These are phyloP conservation scores for Leptopilina drosophilae DNA, from an alignment of 2,888 invertebrate species.

Conservation along the genomic window DNA sequence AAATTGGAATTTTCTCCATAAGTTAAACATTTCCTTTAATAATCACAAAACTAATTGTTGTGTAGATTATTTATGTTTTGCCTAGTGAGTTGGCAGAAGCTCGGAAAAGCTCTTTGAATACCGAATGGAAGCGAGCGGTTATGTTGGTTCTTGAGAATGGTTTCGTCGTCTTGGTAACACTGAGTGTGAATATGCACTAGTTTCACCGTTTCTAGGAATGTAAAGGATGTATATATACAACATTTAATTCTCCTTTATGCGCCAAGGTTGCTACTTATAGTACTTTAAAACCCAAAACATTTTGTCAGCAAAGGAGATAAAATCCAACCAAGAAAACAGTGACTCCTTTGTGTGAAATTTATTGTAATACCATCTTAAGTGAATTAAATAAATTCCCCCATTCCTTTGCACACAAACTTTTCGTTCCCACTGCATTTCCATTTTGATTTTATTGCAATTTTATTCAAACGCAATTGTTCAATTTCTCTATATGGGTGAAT, in stretches of 20 bases:
- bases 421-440: no score
- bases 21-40: neutral
- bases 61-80: neutral
- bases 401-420: no score
- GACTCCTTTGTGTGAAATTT: constrained; percentile 1
- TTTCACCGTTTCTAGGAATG: constrained; percentile 46
- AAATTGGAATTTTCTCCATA: no score
- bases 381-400: neutral
- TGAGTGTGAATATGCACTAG: constrained; percentile 41
- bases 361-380: neutral
- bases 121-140: constrained; percentile 45
- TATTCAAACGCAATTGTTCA: no score
- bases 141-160: constrained; percentile 51
- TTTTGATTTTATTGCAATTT: no score
- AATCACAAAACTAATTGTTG: neutral
- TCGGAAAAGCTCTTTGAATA: constrained; percentile 48
- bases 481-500: no score
- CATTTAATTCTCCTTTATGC: constrained; percentile 11
- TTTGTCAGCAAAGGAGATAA: neutral
- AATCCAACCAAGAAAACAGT: neutral
- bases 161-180: constrained; percentile 53
- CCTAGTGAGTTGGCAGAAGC: neutral
- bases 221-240: neutral
- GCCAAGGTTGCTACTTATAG: neutral
- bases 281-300: constrained; percentile 8